Conservation (phyloP, 2,888 invertebrate genomes). For the Nyleta sp. region DNA sequence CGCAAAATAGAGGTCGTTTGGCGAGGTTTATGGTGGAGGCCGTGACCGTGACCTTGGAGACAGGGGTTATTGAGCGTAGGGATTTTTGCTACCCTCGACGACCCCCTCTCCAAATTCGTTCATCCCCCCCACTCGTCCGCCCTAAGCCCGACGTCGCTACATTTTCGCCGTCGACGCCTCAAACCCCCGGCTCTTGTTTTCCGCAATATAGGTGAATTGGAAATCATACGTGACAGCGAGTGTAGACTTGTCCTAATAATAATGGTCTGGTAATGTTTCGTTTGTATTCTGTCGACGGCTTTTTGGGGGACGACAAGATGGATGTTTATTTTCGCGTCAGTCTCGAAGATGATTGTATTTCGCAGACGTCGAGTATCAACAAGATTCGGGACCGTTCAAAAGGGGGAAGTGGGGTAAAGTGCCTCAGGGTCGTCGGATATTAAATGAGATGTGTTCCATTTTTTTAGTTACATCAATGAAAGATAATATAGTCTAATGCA, state of each 20-base stretch:
- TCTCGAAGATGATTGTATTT: too few relatives aligned
- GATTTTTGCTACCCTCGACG: slow-evolving; percentile 75
- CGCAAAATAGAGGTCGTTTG: slow-evolving; percentile 55
- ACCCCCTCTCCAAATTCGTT: slow-evolving; percentile 27
- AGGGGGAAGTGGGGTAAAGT: too few relatives aligned
- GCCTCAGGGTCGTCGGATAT: too few relatives aligned
- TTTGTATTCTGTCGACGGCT: too few relatives aligned
- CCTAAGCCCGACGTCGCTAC: background rate
- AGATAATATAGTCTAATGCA: too few relatives aligned
- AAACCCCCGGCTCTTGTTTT: slow-evolving; percentile 11
- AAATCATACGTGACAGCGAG: background rate
- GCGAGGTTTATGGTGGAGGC: slow-evolving; percentile 68
- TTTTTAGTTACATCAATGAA: too few relatives aligned
- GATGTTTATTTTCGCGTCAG: too few relatives aligned
- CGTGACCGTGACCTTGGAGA: slow-evolving; percentile 80
- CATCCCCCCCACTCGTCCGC: slow-evolving; percentile 4
- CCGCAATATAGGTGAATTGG: slow-evolving; percentile 29
- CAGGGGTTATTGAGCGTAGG: slow-evolving; percentile 80
- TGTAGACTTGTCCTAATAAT: slow-evolving; percentile 4
- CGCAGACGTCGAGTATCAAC: too few relatives aligned
- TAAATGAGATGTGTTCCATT: too few relatives aligned
- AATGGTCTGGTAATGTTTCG: background rate
- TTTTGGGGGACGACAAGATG: too few relatives aligned
- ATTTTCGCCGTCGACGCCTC: slow-evolving; percentile 14
- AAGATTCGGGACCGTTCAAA: too few relatives aligned